Base-by-base conservation (phyloP, 1,140 invertebrate species). In the Drosophila ficusphila region DNA sequence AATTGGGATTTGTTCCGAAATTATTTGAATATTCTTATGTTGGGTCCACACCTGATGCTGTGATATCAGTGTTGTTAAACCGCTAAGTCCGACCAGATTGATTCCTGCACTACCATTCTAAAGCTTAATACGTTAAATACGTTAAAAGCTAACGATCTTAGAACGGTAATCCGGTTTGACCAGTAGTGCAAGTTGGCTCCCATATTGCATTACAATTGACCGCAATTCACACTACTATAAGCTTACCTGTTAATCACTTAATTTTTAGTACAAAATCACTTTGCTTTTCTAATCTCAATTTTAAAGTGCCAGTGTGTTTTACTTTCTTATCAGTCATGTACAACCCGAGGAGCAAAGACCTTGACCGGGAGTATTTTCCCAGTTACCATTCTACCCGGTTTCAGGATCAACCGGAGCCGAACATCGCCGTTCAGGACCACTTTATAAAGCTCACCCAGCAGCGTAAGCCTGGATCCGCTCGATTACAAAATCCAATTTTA, bases 341-440 rank as follows among this genome's bases (percentile, higher is more conserved):
- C 41, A 82, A 89, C 65, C 57, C 65, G 8, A 47, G 71, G 21
- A 61, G 62, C 6, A 16, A 54, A 19, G 65, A 89, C 39, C 48
- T 89, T n/a, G 56, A 69, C 11, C 60, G 74, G 7, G 82, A 88
- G 14, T 88, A 88, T 44, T 65, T 89, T 9, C 82, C 82, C 0
- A 88, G 83, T 18, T 71, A 56, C 25, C 41, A 89, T 21, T 65
- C 74, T 4, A 23, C 12, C 0, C 41, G 82, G 39, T 88, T 89
- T n/a, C 56, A 83, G 29, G 42, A 83, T 39, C 57, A 68, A 5
- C 25, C 47, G 6, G 60, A 78, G 11, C 83, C 82, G 6, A 70
- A 78, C 52, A 1, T 64, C 1, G 74, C 74, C 0, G 51, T 88
- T 2, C 38, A 57, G 11, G 74, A 82, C 1, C 12, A 88, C 65